A percentile compares a stretch with the other conserved stretches of the same genome.
These are phyloP conservation scores for Condylostylus longicornis DNA, from an alignment of 1,140 invertebrate genomes.

Conservation along the genomic window DNA sequence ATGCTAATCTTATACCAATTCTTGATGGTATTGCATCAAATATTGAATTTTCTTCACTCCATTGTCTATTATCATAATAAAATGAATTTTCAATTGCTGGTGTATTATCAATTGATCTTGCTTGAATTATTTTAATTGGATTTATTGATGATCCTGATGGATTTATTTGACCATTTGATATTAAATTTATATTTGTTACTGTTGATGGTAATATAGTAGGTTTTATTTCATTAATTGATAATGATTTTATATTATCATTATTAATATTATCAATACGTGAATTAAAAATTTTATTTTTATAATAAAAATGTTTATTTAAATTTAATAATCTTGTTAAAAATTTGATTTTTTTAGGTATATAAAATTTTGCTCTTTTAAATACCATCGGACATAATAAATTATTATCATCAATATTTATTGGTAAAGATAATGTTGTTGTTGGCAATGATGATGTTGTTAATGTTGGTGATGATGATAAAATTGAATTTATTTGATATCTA, in stretches of 20 bases:
- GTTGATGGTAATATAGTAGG: neutral
- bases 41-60: neutral
- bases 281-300: slow-evolving; percentile 2
- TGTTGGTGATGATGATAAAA: neutral
- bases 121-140: slow-evolving; percentile 1
- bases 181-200: neutral
- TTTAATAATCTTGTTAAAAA: slow-evolving; percentile 12
- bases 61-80: slow-evolving; percentile 4
- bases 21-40: slow-evolving; percentile 9
- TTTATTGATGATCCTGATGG: slow-evolving; percentile 7
- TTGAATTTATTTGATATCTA: slow-evolving; percentile 11
- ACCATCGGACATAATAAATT: slow-evolving; percentile 24
- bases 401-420: slow-evolving; percentile 19
- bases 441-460: no score
- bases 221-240: slow-evolving; percentile 1
- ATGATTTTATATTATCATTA: no score
- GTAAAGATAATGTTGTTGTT: slow-evolving; percentile 20
- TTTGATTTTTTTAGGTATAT: slow-evolving; percentile 22
- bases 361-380: slow-evolving; percentile 23
- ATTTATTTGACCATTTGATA: slow-evolving; percentile 11
- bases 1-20: slow-evolving; percentile 25
- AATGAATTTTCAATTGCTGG: neutral
- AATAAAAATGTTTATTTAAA: slow-evolving; percentile 3
- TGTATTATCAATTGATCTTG: slow-evolving; percentile 1
- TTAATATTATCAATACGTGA: no score